Conservation (phyloP, 2,113 vertebrate species). For the Hiodon alosoides region DNA sequence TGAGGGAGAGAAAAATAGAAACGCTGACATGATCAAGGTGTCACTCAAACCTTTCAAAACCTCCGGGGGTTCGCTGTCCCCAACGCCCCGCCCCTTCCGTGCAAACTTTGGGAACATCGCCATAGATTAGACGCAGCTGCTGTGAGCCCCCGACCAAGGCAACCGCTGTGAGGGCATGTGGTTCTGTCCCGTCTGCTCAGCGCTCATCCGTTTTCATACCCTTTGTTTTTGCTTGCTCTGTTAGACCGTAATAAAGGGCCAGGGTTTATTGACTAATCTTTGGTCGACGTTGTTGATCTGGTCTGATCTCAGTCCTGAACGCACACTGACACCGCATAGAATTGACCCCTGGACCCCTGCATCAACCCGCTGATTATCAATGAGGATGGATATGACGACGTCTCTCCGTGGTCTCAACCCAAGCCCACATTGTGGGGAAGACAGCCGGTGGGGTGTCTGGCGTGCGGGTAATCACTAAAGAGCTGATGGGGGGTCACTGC, state of each 20-base stretch:
- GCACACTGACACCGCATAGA: no score
- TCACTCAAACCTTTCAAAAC: not conserved
- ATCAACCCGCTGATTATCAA: no score
- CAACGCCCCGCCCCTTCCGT: not conserved
- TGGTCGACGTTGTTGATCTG: not conserved
- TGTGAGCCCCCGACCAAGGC: not conserved
- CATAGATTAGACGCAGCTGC: not conserved
- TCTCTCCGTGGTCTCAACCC: no score
- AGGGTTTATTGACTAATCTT: not conserved
- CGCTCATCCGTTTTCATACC: not conserved
- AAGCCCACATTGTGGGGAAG: no score
- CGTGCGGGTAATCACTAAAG: not conserved
- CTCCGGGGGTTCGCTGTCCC: not conserved
- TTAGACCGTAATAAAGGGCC: not conserved
- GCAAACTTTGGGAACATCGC: constrained; percentile 2
- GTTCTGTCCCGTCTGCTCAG: not conserved
- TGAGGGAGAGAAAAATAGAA: not conserved
- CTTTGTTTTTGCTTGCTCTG: not conserved
- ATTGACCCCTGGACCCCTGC: no score
- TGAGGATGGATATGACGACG: no score
- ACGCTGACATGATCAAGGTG: not conserved
- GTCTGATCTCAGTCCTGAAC: not conserved
- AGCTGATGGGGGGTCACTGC: not conserved
- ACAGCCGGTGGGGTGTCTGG: not conserved
- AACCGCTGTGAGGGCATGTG: not conserved